phyloP scores from a whole-genome alignment of 2,888 invertebrate genomes.

The Lamellibrachia columna region DNA sequence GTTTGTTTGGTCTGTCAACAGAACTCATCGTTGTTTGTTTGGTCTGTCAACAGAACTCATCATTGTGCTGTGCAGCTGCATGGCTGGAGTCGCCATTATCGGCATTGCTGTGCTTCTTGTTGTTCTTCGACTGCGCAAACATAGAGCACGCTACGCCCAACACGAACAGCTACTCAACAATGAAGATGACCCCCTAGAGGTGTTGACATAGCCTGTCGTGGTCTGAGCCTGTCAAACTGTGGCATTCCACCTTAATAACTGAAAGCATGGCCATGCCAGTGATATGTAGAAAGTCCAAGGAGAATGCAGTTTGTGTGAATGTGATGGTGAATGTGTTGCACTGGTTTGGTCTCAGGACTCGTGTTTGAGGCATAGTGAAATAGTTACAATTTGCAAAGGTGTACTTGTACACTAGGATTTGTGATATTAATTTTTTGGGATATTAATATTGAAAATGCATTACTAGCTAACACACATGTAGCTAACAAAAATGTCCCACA shows the following conservation, averaged over 20 bases:
- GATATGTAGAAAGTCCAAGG: not conserved
- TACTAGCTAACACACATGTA: too few species aligned
- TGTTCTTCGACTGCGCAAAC: not conserved
- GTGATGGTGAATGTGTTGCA: not conserved
- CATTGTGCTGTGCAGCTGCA: not conserved
- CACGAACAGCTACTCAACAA: conserved; percentile 4
- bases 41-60: not conserved
- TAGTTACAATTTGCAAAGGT: not conserved
- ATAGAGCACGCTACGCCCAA: not conserved
- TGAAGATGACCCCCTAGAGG: not conserved
- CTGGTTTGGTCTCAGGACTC: not conserved
- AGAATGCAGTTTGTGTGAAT: not conserved
- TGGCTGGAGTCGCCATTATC: not conserved
- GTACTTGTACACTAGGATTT: not conserved
- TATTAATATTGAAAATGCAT: not conserved
- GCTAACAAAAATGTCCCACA: not conserved
- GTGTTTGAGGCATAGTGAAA: not conserved
- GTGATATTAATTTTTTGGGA: not conserved
- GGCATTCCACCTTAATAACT: not conserved
- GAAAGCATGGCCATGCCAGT: not conserved
- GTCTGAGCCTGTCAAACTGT: not conserved
- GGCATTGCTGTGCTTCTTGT: not conserved
- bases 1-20: too few species aligned
- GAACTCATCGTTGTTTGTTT: not conserved
- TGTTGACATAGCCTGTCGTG: not conserved